Percentiles rank a stretch among this genome's conserved stretches.
These are phyloP conservation scores for Drosophila funebris DNA, from an alignment of 1,140 invertebrate genomes.

Conservation along the genomic window DNA sequence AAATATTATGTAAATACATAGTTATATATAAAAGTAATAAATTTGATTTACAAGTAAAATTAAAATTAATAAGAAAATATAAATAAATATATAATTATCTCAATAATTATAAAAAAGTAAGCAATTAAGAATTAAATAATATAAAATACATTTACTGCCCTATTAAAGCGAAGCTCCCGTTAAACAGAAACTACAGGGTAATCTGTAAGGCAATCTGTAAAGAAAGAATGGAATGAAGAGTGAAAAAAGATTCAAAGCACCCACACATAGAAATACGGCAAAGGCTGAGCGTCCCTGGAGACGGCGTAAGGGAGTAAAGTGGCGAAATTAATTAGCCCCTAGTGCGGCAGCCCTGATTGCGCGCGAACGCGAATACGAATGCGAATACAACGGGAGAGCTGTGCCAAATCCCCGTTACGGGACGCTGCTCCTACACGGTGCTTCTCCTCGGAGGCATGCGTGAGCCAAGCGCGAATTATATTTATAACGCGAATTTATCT, in stretches of 20 bases:
- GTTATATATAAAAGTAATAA: too few species aligned
- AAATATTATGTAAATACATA: too few species aligned
- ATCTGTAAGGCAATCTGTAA: background rate
- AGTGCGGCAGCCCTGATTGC: conserved; percentile 79
- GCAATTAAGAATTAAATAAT: too few species aligned
- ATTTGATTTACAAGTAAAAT: too few species aligned
- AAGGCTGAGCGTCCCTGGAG: conserved; percentile 56
- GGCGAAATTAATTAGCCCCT: conserved; percentile 81
- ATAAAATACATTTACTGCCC: too few species aligned
- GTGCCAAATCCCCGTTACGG: conserved; percentile 15
- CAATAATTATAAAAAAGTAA: too few species aligned
- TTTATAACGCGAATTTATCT: conserved; percentile 80
- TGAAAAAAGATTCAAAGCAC: conserved; percentile 45
- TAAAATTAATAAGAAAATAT: too few species aligned
- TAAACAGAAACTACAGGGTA: background rate
- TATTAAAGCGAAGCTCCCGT: background rate
- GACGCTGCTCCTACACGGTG: background rate
- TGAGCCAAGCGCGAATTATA: conserved; percentile 64
- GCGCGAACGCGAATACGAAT: conserved; percentile 42
- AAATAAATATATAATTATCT: too few species aligned
- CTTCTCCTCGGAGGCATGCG: conserved; percentile 19
- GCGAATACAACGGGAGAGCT: conserved; percentile 49
- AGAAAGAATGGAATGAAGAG: conserved; percentile 12
- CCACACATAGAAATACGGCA: conserved; percentile 41
- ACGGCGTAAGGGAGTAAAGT: conserved; percentile 70